Conservation (phyloP, 2,113 vertebrate species). For the Chloropsis hardwickii region DNA sequence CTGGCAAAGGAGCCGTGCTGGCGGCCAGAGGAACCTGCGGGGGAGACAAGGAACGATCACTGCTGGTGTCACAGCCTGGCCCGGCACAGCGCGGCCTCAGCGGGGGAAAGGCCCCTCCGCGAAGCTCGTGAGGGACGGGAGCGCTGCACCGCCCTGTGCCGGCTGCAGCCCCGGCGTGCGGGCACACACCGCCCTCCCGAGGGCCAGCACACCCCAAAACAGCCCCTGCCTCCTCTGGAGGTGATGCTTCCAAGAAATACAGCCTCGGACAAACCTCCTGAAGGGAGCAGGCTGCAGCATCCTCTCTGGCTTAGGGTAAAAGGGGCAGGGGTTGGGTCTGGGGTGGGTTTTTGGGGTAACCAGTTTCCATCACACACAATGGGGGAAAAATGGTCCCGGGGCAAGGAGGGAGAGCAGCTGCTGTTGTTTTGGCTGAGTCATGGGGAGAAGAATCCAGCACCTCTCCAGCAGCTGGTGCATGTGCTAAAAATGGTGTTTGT, state of each 20-base stretch:
- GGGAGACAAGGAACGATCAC: constrained; percentile 23
- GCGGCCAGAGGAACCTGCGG: constrained; percentile 33
- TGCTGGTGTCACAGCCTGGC: neutral
- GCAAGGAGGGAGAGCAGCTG: neutral
- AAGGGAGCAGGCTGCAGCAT: neutral
- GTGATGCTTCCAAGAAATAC: neutral
- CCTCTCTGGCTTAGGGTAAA: neutral
- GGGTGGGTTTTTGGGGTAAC: neutral
- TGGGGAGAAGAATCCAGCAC: neutral
- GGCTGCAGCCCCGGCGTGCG: neutral
- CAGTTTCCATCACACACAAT: neutral
- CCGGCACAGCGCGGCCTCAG: neutral
- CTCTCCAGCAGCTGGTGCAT: neutral
- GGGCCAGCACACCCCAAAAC: neutral
- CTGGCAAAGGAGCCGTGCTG: neutral
- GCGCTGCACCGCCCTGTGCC: neutral
- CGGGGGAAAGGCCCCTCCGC: neutral
- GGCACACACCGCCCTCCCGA: neutral
- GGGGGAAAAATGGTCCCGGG: neutral
- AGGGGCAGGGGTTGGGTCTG: neutral
- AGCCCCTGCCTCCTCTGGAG: neutral
- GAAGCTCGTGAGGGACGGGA: neutral
- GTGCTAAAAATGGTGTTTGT: neutral
- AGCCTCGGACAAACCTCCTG: neutral
- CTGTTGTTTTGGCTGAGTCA: neutral